Conservation (phyloP, 2,888 invertebrate species). For the Rhimphoctona megacephalus region DNA sequence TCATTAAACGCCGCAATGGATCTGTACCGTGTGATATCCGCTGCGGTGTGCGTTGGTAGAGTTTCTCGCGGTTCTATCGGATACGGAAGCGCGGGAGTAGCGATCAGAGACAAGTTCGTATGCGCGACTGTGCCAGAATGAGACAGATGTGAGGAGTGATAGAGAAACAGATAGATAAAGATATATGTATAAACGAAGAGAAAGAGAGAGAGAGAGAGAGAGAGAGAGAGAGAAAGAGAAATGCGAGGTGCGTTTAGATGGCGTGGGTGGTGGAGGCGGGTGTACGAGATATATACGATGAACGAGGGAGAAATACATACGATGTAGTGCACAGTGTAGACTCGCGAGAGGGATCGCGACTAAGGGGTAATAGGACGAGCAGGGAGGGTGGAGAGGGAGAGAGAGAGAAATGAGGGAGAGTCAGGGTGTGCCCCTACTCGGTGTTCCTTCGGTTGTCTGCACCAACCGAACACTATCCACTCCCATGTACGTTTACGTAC, state of each 20-base stretch:
- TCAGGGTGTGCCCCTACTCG: slow-evolving; percentile 66
- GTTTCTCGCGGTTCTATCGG: slow-evolving; percentile 69
- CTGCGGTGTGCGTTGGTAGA: slow-evolving; percentile 53
- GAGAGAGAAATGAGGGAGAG: slow-evolving; percentile 40
- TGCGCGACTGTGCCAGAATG: slow-evolving; percentile 51
- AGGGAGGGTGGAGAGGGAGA: neutral
- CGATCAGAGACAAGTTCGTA: slow-evolving; percentile 62
- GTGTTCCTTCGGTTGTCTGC: slow-evolving; percentile 62
- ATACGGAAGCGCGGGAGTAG: slow-evolving; percentile 68
- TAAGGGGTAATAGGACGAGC: slow-evolving; percentile 9
- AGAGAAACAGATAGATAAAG: slow-evolving; percentile 58
- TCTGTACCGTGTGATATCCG: slow-evolving; percentile 51
- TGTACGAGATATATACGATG: slow-evolving; percentile 35
- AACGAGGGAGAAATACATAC: slow-evolving; percentile 60
- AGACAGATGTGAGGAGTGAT: slow-evolving; percentile 55
- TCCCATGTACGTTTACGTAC: neutral
- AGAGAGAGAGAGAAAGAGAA: slow-evolving; percentile 60
- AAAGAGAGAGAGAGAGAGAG: slow-evolving; percentile 55
- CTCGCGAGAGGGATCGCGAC: slow-evolving; percentile 39
- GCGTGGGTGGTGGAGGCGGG: slow-evolving; percentile 56
- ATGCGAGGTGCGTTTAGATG: slow-evolving; percentile 53
- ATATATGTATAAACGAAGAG: slow-evolving; percentile 28
- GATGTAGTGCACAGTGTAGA: slow-evolving; percentile 1
- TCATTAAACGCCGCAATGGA: slow-evolving; percentile 39
- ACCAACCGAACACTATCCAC: slow-evolving; percentile 58